A percentile compares a stretch with the other conserved stretches of the same genome.
Conservation (phyloP, 2,888 invertebrate genomes). For the Trisateles emortualis region DNA sequence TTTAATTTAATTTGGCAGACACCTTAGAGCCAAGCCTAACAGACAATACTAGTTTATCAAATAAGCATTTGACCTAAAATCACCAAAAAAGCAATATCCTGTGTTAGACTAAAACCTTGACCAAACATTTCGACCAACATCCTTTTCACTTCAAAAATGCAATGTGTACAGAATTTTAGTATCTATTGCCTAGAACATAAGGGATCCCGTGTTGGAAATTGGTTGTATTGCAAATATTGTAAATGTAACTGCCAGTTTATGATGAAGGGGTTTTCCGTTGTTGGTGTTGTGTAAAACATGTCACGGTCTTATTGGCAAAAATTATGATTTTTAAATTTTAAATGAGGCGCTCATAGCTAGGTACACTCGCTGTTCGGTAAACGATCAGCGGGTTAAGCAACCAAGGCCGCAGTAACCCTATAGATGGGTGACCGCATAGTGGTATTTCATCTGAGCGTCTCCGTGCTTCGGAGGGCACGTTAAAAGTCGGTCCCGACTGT, state of each 20-base stretch:
- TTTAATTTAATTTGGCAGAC: no score
- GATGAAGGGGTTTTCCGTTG: conserved; percentile 14
- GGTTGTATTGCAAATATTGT: neutral
- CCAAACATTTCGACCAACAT: conserved; percentile 8
- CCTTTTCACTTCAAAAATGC: neutral
- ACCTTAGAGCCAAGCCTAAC: neutral
- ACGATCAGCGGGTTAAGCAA: no score
- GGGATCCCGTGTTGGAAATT: neutral
- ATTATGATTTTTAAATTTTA: conserved; percentile 3
- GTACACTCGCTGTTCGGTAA: no score
- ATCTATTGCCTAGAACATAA: neutral
- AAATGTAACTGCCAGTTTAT: neutral
- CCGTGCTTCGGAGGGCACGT: no score
- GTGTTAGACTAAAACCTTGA: conserved; percentile 14
- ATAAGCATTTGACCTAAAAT: conserved; percentile 19
- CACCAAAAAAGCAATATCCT: conserved; percentile 26
- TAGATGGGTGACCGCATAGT: no score
- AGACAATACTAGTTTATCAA: neutral
- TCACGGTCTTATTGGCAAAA: conserved; percentile 6
- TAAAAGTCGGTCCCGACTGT: no score
- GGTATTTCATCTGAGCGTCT: no score
- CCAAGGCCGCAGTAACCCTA: no score
- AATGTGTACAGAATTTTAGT: neutral
- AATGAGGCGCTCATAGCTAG: no score
- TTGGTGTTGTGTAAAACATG: conserved; percentile 10